Conservation (phyloP, 2,113 vertebrate genomes). For the Okapia johnstoni region DNA sequence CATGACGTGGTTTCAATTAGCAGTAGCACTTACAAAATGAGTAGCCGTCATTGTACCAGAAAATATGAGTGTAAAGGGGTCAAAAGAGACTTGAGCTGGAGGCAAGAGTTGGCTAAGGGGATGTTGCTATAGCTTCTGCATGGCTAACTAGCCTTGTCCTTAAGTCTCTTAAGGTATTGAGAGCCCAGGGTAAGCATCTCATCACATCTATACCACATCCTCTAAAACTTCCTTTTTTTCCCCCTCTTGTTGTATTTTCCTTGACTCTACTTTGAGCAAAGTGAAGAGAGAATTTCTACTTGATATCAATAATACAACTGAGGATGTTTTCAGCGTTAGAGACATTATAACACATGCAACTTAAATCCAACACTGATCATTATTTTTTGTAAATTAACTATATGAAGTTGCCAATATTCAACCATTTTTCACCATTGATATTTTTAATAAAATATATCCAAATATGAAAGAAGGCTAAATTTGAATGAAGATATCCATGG, state of each 20-base stretch:
- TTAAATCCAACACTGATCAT: background rate
- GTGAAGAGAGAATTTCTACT: background rate
- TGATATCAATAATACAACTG: background rate
- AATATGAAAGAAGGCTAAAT: background rate
- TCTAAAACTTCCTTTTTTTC: background rate
- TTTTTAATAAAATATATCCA: background rate
- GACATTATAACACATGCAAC: background rate
- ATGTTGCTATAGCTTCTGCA: conserved; percentile 20
- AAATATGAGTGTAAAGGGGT: conserved; percentile 67
- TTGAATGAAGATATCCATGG: background rate
- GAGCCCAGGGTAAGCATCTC: background rate
- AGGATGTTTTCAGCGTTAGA: background rate
- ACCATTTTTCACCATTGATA: background rate
- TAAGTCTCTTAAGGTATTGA: background rate
- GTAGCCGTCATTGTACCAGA: conserved; percentile 72
- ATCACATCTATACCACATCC: background rate
- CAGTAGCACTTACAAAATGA: conserved; percentile 76
- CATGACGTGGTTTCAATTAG: conserved; percentile 78
- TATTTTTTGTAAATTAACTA: background rate
- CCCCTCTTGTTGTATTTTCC: background rate
- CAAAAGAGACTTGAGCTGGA: conserved; percentile 60
- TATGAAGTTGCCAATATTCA: background rate
- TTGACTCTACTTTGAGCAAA: background rate
- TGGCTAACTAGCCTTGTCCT: background rate
- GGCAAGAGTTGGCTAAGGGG: conserved; percentile 31